phyloP scores from a whole-genome alignment of 2,888 invertebrate species.

The Lasioglossum pauxillum region DNA sequence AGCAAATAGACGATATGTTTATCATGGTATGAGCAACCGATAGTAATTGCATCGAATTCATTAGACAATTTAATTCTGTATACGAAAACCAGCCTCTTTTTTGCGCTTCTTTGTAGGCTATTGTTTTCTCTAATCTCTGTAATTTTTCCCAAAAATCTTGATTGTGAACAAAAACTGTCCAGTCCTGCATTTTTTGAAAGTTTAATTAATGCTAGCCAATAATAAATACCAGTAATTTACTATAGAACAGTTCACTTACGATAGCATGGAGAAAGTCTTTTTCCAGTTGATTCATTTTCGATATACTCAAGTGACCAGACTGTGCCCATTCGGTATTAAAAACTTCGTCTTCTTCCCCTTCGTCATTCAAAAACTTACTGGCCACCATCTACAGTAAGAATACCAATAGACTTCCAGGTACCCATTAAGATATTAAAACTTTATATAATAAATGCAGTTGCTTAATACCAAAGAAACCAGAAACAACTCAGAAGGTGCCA shows the following conservation, averaged over 20 bases:
- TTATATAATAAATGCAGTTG: conserved; percentile 9
- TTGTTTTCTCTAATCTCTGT: conserved; percentile 88
- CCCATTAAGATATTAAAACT: conserved; percentile 8
- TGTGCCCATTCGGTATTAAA: conserved; percentile 97
- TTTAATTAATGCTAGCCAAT: neutral
- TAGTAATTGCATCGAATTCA: conserved; percentile 84
- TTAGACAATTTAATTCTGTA: conserved; percentile 89
- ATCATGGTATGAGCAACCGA: conserved; percentile 85
- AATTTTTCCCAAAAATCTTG: conserved; percentile 91
- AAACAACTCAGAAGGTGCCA: conserved; percentile 96
- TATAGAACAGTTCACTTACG: conserved; percentile 86
- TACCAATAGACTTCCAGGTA: neutral
- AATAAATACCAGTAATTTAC: neutral
- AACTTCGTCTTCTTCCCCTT: conserved; percentile 96
- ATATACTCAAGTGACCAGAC: conserved; percentile 90
- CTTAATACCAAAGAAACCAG: conserved; percentile 92
- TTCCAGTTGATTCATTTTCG: conserved; percentile 93
- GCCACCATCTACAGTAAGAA: conserved; percentile 92
- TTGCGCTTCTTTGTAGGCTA: conserved; percentile 90
- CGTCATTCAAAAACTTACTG: conserved; percentile 97
- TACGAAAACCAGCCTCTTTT: conserved; percentile 94
- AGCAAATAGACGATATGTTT: conserved; percentile 86
- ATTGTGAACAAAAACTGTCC: conserved; percentile 93
- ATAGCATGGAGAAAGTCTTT: conserved; percentile 95
- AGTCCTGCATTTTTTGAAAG: conserved; percentile 87